Conservation (phyloP, 1,140 invertebrate species). For the Cotesia vestalis region DNA sequence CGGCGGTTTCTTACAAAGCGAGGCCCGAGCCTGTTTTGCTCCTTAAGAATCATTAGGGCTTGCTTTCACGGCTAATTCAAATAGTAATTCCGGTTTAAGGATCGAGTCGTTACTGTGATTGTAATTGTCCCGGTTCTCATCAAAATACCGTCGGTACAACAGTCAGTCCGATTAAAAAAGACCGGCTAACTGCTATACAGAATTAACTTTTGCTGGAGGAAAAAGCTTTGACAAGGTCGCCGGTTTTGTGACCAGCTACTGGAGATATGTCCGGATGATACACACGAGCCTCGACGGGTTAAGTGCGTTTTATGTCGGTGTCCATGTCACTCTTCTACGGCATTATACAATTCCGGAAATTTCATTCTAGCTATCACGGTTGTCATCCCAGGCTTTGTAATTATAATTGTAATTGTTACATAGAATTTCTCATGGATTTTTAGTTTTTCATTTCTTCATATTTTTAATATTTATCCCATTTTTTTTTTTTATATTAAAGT, state of each 20-base stretch:
- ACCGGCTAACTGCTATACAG: conserved; percentile 30
- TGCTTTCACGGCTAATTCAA: conserved; percentile 65
- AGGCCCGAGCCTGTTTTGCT: conserved; percentile 47
- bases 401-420: too few relatives aligned
- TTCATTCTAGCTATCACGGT: neutral
- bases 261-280: too few relatives aligned
- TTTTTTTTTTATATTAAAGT: too few relatives aligned
- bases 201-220: conserved; percentile 58
- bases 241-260: neutral
- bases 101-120: conserved; percentile 21
- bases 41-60: conserved; percentile 62
- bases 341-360: conserved; percentile 29
- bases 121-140: conserved; percentile 51
- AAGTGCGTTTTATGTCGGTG: too few relatives aligned
- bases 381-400: neutral
- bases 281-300: neutral
- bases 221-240: conserved; percentile 44
- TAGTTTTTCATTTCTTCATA: too few relatives aligned
- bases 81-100: conserved; percentile 58
- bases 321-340: neutral
- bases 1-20: conserved; percentile 43
- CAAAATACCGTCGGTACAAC: conserved; percentile 62
- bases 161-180: conserved; percentile 29
- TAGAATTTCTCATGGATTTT: too few relatives aligned
- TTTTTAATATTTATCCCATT: too few relatives aligned